Evolutionary conservation across 1,140 invertebrate genomes (phyloP).

Genomic region (Atopsyche davidsoni): DNA sequence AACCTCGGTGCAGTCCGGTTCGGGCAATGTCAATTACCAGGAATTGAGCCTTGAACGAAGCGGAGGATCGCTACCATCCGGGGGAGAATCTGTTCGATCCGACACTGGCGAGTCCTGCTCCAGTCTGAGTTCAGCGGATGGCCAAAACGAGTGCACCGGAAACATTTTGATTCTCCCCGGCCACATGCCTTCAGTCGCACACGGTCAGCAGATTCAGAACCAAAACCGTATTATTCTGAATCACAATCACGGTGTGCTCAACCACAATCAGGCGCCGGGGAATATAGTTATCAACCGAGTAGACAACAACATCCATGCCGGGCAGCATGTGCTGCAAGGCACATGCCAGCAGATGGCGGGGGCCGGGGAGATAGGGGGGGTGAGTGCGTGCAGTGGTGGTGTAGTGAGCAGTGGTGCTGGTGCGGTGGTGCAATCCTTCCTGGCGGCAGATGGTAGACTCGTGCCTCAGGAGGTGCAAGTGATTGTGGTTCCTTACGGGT

Average conservation of each 20-base stretch:
- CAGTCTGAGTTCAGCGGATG: slow-evolving; percentile 24
- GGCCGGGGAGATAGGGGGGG: slow-evolving; percentile 2
- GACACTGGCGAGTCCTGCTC: slow-evolving; percentile 27
- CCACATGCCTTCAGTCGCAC: slow-evolving; percentile 12
- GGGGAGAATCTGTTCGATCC: slow-evolving; percentile 24
- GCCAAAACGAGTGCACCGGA: slow-evolving; percentile 22
- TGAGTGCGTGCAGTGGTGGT: slow-evolving; percentile 28
- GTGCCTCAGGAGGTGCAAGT: slow-evolving; percentile 32
- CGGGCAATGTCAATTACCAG: slow-evolving; percentile 17
- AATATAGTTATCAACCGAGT: slow-evolving; percentile 30
- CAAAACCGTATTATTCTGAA: slow-evolving; percentile 28
- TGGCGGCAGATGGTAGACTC: background rate
- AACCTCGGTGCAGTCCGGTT: background rate
- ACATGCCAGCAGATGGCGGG: background rate
- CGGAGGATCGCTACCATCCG: slow-evolving; percentile 1
- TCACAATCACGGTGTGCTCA: slow-evolving; percentile 33
- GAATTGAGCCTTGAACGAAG: slow-evolving; percentile 17
- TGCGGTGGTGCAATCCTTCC: slow-evolving; percentile 1
- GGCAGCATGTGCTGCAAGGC: slow-evolving; percentile 4
- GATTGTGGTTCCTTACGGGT: slow-evolving; percentile 44
- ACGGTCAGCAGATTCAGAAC: slow-evolving; percentile 18
- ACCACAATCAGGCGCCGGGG: slow-evolving; percentile 37
- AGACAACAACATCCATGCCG: slow-evolving; percentile 2
- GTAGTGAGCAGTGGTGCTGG: slow-evolving; percentile 19
- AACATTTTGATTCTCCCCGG: slow-evolving; percentile 23